These are phyloP conservation scores for Orthosia gothica DNA, from an alignment of 2,888 invertebrate genomes.

Conservation along the genomic window DNA sequence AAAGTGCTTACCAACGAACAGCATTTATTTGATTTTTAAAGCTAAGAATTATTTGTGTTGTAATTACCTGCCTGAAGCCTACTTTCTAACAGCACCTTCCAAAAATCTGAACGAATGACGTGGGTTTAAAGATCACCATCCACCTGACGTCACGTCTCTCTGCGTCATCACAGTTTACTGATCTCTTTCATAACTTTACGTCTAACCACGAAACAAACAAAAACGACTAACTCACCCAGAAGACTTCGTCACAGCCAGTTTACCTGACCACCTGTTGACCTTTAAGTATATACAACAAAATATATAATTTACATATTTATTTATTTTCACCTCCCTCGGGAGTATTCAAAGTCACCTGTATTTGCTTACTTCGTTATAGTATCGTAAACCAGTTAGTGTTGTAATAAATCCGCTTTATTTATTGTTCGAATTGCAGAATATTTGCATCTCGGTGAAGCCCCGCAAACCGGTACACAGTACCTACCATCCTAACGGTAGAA, in stretches of 20 bases:
- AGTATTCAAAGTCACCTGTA: too few relatives aligned
- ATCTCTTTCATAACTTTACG: conserved; percentile 16
- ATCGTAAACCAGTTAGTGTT: too few relatives aligned
- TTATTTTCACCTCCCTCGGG: too few relatives aligned
- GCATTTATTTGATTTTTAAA: too few relatives aligned
- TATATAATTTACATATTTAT: too few relatives aligned
- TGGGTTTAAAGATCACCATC: not conserved
- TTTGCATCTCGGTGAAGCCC: too few relatives aligned
- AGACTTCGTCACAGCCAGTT: not conserved
- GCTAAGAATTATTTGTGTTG: not conserved
- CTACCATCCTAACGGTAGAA: too few relatives aligned
- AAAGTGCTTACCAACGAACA: not conserved
- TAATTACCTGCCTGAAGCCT: not conserved
- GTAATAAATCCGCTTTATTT: too few relatives aligned
- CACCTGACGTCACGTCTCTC: conserved; percentile 36
- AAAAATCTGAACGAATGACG: conserved; percentile 14
- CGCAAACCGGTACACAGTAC: too few relatives aligned
- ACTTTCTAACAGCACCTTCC: not conserved
- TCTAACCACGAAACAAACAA: conserved; percentile 24
- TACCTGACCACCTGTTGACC: not conserved
- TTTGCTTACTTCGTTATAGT: too few relatives aligned
- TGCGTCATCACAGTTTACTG: conserved; percentile 26
- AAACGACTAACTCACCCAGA: conserved; percentile 5
- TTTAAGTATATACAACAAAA: too few relatives aligned
- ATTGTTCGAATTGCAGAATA: too few relatives aligned